phyloP scores from a whole-genome alignment of 2,888 invertebrate species.

The Amiota mariae region DNA sequence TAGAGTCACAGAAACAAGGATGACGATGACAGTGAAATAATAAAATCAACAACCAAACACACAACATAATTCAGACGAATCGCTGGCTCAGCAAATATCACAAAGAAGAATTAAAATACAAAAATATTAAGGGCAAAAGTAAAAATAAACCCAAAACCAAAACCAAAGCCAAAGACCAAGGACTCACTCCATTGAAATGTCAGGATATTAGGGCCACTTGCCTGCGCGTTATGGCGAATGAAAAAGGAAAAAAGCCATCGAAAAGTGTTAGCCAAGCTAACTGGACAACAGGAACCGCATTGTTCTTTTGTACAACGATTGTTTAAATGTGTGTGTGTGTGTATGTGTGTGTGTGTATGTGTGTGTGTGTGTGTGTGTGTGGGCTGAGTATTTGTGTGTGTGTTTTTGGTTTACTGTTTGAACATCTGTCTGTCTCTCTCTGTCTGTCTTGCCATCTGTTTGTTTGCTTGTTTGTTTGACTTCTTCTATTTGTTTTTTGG shows the following conservation, averaged over 20 bases:
- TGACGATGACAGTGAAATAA: constrained; percentile 43
- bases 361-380: no score
- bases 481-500: not conserved
- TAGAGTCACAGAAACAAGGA: constrained; percentile 18
- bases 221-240: constrained; percentile 67
- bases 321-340: no score
- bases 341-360: no score
- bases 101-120: constrained; percentile 55
- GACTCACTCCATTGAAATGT: constrained; percentile 53
- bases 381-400: no score
- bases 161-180: constrained; percentile 28
- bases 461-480: not conserved
- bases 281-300: constrained; percentile 8
- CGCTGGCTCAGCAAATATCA: constrained; percentile 63
- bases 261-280: not conserved
- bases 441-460: not conserved
- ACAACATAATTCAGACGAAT: constrained; percentile 63
- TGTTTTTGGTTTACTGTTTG: not conserved
- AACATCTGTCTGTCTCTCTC: not conserved
- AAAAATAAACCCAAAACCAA: constrained; percentile 11
- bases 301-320: not conserved
- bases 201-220: constrained; percentile 68
- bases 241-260: not conserved
- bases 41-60: constrained; percentile 58
- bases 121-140: constrained; percentile 11